These are phyloP conservation scores for Yasuhikotakia modesta DNA, from an alignment of 2,797 vertebrate genomes.

Conservation along the genomic window DNA sequence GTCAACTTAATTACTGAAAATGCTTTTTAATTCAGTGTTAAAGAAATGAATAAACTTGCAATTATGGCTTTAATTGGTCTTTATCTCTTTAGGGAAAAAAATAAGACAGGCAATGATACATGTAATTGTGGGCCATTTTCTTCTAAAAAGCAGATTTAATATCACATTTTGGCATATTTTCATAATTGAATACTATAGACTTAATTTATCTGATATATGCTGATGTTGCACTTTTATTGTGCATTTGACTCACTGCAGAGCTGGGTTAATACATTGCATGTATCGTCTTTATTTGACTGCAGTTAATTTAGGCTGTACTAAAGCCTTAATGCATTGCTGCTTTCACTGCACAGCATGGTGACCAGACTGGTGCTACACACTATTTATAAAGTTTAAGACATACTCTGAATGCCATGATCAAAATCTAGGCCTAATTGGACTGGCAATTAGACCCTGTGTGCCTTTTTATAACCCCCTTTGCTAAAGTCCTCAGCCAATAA, in stretches of 20 bases:
- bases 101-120: not conserved
- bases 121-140: slow-evolving; percentile 3
- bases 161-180: not conserved
- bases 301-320: not conserved
- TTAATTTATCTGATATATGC: not conserved
- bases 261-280: not conserved
- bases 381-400: slow-evolving; percentile 25
- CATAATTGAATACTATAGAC: not conserved
- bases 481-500: not conserved
- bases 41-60: slow-evolving; percentile 11
- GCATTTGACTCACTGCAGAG: not conserved
- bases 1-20: slow-evolving; percentile 14
- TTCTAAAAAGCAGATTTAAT: not conserved
- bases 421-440: slow-evolving; percentile 48
- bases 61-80: slow-evolving; percentile 14
- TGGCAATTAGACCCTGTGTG: slow-evolving; percentile 41
- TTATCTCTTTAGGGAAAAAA: not conserved
- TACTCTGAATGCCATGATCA: slow-evolving; percentile 21
- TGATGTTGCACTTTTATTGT: not conserved
- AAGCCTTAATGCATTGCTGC: not conserved
- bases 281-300: not conserved
- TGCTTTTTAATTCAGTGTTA: slow-evolving; percentile 4
- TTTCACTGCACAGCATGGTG: slow-evolving; percentile 1
- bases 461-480: slow-evolving; percentile 4
- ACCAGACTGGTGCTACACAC: slow-evolving; percentile 6